A percentile compares a stretch with the other conserved stretches of the same genome.
Evolutionary conservation across 2,888 invertebrate species (phyloP).

Genomic region (Mayetiola destructor): DNA sequence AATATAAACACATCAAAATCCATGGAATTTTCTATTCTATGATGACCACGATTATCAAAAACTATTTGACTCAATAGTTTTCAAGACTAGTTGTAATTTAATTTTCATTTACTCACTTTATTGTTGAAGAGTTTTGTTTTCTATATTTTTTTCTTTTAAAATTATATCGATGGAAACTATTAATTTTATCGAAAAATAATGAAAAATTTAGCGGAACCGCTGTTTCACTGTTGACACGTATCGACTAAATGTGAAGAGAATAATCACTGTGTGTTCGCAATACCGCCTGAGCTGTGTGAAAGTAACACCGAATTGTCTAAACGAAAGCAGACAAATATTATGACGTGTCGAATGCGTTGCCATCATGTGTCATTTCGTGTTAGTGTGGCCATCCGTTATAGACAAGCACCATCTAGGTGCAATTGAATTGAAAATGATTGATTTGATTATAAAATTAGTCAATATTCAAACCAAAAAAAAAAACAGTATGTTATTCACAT

Average conservation of each 20-base stretch:
- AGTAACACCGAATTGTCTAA: background rate
- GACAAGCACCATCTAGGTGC: conserved; percentile 3
- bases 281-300: background rate
- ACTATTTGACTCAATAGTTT: no score
- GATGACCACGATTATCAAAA: no score
- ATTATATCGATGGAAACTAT: background rate
- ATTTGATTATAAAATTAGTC: no score
- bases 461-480: no score
- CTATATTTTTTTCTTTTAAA: background rate
- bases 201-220: background rate
- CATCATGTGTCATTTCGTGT: conserved; percentile 5
- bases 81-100: no score
- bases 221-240: conserved; percentile 7
- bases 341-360: conserved; percentile 14
- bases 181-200: background rate
- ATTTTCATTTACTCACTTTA: background rate
- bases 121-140: background rate
- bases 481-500: no score
- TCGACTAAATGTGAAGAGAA: background rate
- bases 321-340: background rate
- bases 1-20: no score
- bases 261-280: background rate
- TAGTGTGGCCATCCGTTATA: background rate
- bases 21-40: no score
- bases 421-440: no score